Conservation (phyloP, 2,797 vertebrate genomes). For the Hydrocynus forskahlii region DNA sequence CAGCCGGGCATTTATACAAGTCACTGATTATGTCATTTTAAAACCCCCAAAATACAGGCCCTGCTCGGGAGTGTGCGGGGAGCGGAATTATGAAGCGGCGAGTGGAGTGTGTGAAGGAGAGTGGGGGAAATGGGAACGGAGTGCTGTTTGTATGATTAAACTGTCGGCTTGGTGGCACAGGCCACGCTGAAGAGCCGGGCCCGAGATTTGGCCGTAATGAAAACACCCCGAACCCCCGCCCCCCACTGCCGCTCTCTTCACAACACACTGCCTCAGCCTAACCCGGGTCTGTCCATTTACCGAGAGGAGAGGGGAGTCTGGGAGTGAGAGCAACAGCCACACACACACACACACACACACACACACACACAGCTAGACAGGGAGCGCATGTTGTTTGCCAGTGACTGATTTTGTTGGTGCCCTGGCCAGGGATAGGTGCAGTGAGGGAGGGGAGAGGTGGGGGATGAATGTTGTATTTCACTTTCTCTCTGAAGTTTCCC, state of each 20-base stretch:
- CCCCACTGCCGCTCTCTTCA: conserved; percentile 40
- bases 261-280: conserved; percentile 48
- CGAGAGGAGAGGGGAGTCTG: conserved; percentile 45
- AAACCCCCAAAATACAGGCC: conserved; percentile 74
- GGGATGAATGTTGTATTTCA: conserved; percentile 10
- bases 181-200: conserved; percentile 75
- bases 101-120: conserved; percentile 73
- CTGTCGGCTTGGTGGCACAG: conserved; percentile 77
- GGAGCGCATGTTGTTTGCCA: conserved; percentile 21
- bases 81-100: conserved; percentile 79
- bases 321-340: conserved; percentile 21
- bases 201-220: conserved; percentile 81
- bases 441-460: not conserved
- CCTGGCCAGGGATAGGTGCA: not conserved
- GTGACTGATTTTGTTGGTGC: conserved; percentile 32
- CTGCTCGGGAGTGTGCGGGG: conserved; percentile 73
- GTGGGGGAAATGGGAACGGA: conserved; percentile 82
- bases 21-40: conserved; percentile 85
- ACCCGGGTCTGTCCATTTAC: conserved; percentile 47
- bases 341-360: conserved; percentile 20
- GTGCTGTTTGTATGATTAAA: conserved; percentile 84
- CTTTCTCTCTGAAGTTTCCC: not conserved
- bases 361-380: conserved; percentile 44
- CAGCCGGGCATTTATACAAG: conserved; percentile 81
- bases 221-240: conserved; percentile 70